Base-by-base conservation (phyloP, 2,888 invertebrate species). In the Tiphia femorata region DNA sequence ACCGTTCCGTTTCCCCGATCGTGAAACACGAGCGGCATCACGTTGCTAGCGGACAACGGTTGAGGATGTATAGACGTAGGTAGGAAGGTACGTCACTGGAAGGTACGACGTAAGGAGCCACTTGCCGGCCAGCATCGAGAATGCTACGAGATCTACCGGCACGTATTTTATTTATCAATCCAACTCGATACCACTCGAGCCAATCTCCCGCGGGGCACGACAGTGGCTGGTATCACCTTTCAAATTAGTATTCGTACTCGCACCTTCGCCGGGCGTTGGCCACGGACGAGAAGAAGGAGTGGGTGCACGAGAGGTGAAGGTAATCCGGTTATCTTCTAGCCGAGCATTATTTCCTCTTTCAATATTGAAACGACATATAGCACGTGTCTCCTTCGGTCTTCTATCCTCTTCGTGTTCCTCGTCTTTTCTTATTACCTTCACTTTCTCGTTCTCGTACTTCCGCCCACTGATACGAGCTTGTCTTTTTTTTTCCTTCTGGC, bases 241-340 rank as follows among this genome's bases (percentile, higher is more conserved):
- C 61, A 62, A 72, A 76, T 76, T 73, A 72, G 74, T 72, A 73
- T 75, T 70, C 64, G 50, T 49, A 46, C 40, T 48, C 49, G 62
- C 49, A 30, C 46, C 33, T 49, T 21, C 25, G 12, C 14, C 21
- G 20, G 38, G 54, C 19, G 54, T 46, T 43, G 29, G 40, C 27
- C 12, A 35, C 56, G 41, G 48, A 51, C 58, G 43, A 37, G 43
- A 58, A 52, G 57, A 52, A 54, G 44, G 58, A 48, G 50, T 29
- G 49, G 49, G 48, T 47, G 44, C 55, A 50, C 55, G 52, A 43
- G 49, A 49, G 57, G 57, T 53, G 58, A 62, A 64, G 65, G 65
- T 78, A 77, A 80, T 77, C 72, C 76, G 72, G 73, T 79, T 80
- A 77, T 71, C 76, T 74, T 65, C 73, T 76, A 75, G 65, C 67